Base-by-base conservation (phyloP, 2,888 invertebrate species). In the Heliconius hortense region DNA sequence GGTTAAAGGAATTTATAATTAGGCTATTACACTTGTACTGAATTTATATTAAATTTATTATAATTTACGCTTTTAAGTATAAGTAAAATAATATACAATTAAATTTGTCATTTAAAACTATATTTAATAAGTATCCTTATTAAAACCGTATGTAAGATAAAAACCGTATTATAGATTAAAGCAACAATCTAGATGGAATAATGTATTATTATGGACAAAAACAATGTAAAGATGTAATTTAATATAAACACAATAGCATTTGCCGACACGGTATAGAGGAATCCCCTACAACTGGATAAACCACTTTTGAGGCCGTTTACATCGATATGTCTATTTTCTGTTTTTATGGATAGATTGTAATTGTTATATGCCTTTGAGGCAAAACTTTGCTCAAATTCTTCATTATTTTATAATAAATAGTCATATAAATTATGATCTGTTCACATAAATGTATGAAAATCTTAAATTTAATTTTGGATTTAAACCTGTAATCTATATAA, bases 231-330 rank as follows among this genome's bases (percentile, higher is more conserved):
- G 39, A 4, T 28, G n/a, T 68, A 48, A 62, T 70, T 28, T 39
- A 64, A 64, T 70, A 56, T 24, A 64, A 26, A 26, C 53, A 39
- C 35, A 53, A 64, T 78, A 26, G 68, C 63, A n/a, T 56, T 26
- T 72, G 56, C 59, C 56, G 26, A 13, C 56, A 75, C 63, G 68
- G 26, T 59, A 66, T 69, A 70, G 43, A 72, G 78, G 74, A 78
- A 60, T 79, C 76, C 79, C 79, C 78, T 59, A 43, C 18, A 62
- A 77, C 78, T 71, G 74, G 78, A 76, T 48, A 76, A 78, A 78
- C 79, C 66, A 63, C 76, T 76, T 60, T 68, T 75, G 64, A 75
- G 72, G 63, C 59, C 67, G 13, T 67, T 67, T 76, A 72, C 68
- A 76, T 74, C 70, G 64, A 48, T 28, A 66, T 66, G 21, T 26